Percentiles rank a stretch among this genome's conserved stretches.
phyloP scores from a whole-genome alignment of 2,797 vertebrate genomes.

The Clarias pachynema region DNA sequence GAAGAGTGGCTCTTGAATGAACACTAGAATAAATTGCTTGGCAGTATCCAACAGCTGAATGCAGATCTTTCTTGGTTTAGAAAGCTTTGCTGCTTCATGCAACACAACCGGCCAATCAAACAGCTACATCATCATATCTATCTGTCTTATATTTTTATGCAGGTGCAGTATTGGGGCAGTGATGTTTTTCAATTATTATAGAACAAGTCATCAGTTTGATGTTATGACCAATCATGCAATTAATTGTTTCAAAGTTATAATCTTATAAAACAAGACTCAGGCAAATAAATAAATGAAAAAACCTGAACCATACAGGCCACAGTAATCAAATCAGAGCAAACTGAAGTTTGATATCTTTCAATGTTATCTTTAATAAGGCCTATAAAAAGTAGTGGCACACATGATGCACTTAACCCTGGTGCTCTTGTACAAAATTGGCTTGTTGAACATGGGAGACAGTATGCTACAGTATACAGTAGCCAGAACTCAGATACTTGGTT shows the following conservation, averaged over 20 bases:
- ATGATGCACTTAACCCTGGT: neutral
- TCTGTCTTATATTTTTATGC: slow-evolving; percentile 19
- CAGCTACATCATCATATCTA: neutral
- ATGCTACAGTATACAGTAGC: neutral
- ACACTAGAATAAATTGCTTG: neutral
- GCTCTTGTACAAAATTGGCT: neutral
- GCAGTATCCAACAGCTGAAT: neutral
- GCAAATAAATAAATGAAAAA: neutral
- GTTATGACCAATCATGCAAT: neutral
- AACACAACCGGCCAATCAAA: neutral
- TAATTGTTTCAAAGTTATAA: slow-evolving; percentile 5
- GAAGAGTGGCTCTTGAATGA: neutral
- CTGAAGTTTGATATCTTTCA: neutral
- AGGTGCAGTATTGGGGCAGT: neutral
- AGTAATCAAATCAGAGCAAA: too few species aligned
- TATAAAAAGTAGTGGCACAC: neutral
- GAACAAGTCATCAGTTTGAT: neutral
- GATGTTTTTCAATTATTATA: neutral
- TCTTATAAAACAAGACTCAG: neutral
- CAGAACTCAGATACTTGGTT: slow-evolving; percentile 6
- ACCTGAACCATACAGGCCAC: neutral
- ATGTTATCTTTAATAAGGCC: neutral
- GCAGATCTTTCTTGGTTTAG: neutral
- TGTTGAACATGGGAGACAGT: neutral
- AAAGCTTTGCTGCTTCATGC: neutral